Conservation (phyloP, 2,797 vertebrate genomes). For the Distichodus sexfasciatus region DNA sequence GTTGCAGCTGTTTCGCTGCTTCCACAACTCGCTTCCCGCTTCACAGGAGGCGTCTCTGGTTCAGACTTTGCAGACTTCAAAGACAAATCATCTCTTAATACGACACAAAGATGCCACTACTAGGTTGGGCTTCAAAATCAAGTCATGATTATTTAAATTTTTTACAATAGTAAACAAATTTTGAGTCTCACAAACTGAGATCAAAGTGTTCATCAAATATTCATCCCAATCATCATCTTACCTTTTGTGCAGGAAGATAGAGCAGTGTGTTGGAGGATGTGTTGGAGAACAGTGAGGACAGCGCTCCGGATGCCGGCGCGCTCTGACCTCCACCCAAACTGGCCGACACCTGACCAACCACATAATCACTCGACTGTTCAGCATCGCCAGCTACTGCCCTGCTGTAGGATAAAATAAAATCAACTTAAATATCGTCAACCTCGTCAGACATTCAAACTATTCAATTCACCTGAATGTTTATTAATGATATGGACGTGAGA, state of each 20-base stretch:
- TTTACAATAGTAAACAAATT: no score
- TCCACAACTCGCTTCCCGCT: constrained; percentile 22
- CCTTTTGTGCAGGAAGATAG: constrained; percentile 64
- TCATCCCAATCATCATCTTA: constrained; percentile 26
- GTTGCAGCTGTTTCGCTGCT: neutral
- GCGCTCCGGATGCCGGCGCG: constrained; percentile 33
- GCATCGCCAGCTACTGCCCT: neutral
- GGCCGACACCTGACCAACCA: constrained; percentile 71
- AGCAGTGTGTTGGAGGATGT: constrained; percentile 19
- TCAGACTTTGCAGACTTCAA: constrained; percentile 44
- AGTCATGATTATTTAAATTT: no score
- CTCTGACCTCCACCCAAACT: constrained; percentile 60
- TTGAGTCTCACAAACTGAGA: no score
- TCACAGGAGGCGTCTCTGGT: neutral
- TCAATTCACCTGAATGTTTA: no score
- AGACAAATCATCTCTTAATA: neutral
- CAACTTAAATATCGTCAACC: no score
- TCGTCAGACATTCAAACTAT: neutral
- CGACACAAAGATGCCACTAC: neutral
- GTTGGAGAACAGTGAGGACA: constrained; percentile 65
- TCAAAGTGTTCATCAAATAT: neutral
- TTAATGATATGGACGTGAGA: no score
- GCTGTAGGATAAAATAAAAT: constrained; percentile 41
- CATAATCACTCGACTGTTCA: constrained; percentile 55
- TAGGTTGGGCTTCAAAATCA: neutral